Conservation (phyloP, 2,113 vertebrate genomes). For the Cyphomyrus plagiostoma region DNA sequence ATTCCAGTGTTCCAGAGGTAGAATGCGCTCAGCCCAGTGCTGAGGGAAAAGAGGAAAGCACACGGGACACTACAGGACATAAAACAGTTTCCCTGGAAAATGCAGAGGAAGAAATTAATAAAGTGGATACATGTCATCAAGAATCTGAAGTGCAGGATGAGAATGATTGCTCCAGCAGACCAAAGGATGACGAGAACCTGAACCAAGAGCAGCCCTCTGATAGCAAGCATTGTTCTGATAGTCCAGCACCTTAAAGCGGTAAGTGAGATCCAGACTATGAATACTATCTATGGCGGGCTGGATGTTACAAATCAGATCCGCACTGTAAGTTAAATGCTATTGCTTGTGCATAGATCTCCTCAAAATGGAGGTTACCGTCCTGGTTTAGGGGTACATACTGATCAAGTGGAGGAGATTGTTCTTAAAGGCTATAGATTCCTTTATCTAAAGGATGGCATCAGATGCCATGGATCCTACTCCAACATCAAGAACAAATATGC, state of each 20-base stretch:
- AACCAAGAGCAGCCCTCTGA: conserved; percentile 9
- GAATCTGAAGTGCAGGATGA: conserved; percentile 59
- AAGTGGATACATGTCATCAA: conserved; percentile 44
- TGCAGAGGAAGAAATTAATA: conserved; percentile 37
- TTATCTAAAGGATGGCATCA: conserved; percentile 58
- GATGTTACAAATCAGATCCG: conserved; percentile 41
- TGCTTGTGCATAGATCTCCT: conserved; percentile 31
- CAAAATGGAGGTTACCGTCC: conserved; percentile 39
- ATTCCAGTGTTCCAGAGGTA: background rate
- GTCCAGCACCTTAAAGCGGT: conserved; percentile 62
- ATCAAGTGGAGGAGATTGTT: conserved; percentile 48
- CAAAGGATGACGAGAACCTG: conserved; percentile 51
- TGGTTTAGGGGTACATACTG: conserved; percentile 28
- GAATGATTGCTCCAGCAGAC: conserved; percentile 51
- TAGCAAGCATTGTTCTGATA: conserved; percentile 23
- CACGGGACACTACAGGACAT: conserved; percentile 50
- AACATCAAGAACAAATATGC: conserved; percentile 28
- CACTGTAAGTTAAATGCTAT: conserved; percentile 33
- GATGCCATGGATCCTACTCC: conserved; percentile 44
- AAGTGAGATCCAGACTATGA: conserved; percentile 54
- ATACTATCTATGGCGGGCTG: conserved; percentile 39
- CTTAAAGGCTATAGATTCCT: conserved; percentile 55
- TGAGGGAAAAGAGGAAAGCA: conserved; percentile 32
- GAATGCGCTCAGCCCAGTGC: background rate
- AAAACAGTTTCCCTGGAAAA: conserved; percentile 39